A percentile compares a stretch with the other conserved stretches of the same genome.
phyloP scores from a whole-genome alignment of 2,888 invertebrate species.

The Lysandra bellargus region DNA sequence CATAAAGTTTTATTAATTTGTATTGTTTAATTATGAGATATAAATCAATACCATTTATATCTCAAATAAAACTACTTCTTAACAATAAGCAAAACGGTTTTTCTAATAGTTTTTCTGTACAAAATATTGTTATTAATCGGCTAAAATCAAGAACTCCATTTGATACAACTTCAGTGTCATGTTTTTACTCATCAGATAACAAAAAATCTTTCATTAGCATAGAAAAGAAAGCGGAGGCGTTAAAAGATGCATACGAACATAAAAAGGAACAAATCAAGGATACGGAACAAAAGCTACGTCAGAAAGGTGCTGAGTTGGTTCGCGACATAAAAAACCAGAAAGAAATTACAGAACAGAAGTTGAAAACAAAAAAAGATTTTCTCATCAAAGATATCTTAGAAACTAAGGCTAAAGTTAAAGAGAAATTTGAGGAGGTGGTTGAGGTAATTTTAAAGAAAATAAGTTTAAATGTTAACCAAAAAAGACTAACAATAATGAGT shows the following conservation, averaged over 20 bases:
- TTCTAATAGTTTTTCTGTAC: constrained; percentile 43
- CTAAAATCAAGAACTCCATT: constrained; percentile 46
- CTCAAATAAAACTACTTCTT: constrained; percentile 50
- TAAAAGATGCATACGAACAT: constrained; percentile 81
- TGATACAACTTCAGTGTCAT: constrained; percentile 50
- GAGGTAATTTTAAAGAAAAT: constrained; percentile 73
- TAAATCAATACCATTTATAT: constrained; percentile 50
- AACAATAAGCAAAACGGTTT: constrained; percentile 45
- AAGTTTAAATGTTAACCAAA: background rate
- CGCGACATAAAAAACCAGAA: constrained; percentile 71
- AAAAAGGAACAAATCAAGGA: constrained; percentile 82
- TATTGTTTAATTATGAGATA: constrained; percentile 53
- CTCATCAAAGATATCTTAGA: constrained; percentile 86
- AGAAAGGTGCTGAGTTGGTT: constrained; percentile 66
- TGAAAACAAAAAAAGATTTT: constrained; percentile 81
- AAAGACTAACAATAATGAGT: background rate
- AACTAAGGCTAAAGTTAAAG: constrained; percentile 85
- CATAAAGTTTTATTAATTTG: background rate
- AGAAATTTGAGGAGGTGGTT: constrained; percentile 87
- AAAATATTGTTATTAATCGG: constrained; percentile 45
- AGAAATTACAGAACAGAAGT: constrained; percentile 64
- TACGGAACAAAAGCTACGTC: constrained; percentile 77
- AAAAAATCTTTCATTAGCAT: constrained; percentile 67
- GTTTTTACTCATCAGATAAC: constrained; percentile 61
- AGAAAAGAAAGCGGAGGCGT: constrained; percentile 70